Percentiles rank a stretch among this genome's conserved stretches.
These are phyloP conservation scores for Orthonyx spaldingii DNA, from an alignment of 2,113 vertebrate genomes.

Conservation along the genomic window DNA sequence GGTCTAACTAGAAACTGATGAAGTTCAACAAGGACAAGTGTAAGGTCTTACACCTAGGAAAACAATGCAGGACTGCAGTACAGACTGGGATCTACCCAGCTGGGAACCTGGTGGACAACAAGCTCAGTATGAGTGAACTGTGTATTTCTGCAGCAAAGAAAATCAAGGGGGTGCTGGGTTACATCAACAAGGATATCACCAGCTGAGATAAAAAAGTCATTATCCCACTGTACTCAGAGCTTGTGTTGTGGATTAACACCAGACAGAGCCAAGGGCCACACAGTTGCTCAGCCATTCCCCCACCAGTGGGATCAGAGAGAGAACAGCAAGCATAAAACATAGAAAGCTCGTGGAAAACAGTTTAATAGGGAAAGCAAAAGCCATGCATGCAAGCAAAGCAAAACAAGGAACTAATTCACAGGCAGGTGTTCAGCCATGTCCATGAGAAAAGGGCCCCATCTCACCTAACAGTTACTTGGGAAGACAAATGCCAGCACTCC, in stretches of 20 bases:
- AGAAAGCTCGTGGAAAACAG: background rate
- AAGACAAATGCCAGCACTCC: background rate
- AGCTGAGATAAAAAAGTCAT: background rate
- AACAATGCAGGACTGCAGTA: background rate
- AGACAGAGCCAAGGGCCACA: background rate
- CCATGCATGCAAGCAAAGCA: background rate
- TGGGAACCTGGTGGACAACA: background rate
- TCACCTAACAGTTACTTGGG: accelerated
- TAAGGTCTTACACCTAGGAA: background rate
- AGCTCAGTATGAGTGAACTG: background rate
- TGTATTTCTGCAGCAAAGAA: background rate
- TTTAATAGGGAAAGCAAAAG: background rate
- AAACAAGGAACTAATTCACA: background rate
- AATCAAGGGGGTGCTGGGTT: background rate
- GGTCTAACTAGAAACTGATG: background rate
- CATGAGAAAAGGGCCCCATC: background rate
- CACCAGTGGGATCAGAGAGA: background rate
- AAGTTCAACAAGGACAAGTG: background rate
- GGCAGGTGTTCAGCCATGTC: background rate
- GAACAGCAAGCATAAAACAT: background rate
- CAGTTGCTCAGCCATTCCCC: background rate
- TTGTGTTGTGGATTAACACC: background rate
- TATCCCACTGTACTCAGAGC: background rate
- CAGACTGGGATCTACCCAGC: background rate
- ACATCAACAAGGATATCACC: background rate